Conservation (phyloP, 2,888 invertebrate genomes). For the Drosophila sordidula region DNA sequence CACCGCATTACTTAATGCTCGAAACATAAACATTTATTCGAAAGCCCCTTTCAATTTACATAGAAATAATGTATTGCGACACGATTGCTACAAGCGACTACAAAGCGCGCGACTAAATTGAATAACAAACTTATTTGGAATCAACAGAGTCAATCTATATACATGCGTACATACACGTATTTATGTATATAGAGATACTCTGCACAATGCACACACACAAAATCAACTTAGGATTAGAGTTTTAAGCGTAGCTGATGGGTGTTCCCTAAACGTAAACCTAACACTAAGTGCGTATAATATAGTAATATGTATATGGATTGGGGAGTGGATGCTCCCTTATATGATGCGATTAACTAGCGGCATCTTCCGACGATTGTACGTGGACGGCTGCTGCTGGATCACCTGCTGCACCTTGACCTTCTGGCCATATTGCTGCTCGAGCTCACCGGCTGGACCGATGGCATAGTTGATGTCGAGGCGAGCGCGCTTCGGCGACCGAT, state of each 20-base stretch:
- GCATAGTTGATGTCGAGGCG: slow-evolving; percentile 85
- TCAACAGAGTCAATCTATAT: slow-evolving; percentile 25
- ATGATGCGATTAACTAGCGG: slow-evolving; percentile 87
- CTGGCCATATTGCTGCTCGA: slow-evolving; percentile 77
- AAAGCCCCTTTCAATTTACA: slow-evolving; percentile 40
- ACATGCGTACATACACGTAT: slow-evolving; percentile 6
- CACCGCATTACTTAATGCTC: slow-evolving; percentile 27
- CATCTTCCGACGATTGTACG: slow-evolving; percentile 88
- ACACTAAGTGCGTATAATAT: slow-evolving; percentile 49
- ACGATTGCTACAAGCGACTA: slow-evolving; percentile 26
- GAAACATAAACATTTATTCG: slow-evolving; percentile 51
- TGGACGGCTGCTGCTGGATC: slow-evolving; percentile 56
- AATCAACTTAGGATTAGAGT: slow-evolving; percentile 38
- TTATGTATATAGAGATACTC: slow-evolving; percentile 2
- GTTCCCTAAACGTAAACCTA: slow-evolving; percentile 51
- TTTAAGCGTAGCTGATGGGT: slow-evolving; percentile 60
- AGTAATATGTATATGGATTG: slow-evolving; percentile 12
- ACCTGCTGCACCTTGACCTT: slow-evolving; percentile 76
- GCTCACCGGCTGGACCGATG: slow-evolving; percentile 86
- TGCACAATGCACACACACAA: slow-evolving; percentile 36
- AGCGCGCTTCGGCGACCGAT: slow-evolving; percentile 82
- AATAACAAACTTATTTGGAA: slow-evolving; percentile 41
- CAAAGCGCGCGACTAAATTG: slow-evolving; percentile 24
- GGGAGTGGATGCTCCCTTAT: slow-evolving; percentile 52
- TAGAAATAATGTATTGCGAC: slow-evolving; percentile 21